Conservation (phyloP, 2,113 vertebrate genomes). For the Urocynchramus pylzowi region DNA sequence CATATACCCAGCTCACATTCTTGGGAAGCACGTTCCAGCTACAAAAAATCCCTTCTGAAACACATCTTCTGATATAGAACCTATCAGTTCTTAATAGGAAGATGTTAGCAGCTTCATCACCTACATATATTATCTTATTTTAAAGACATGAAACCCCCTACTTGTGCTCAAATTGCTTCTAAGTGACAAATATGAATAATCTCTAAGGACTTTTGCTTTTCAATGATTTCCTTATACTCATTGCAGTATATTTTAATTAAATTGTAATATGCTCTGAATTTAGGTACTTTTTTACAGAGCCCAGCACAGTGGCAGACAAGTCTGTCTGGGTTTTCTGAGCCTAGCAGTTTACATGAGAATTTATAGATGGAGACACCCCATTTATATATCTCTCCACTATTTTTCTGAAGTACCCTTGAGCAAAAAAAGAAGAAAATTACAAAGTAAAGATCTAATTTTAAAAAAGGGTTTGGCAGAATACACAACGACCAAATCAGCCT, state of each 20-base stretch:
- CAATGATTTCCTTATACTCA: not conserved
- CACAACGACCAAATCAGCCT: not conserved
- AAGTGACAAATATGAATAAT: not conserved
- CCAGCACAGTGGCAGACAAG: not conserved
- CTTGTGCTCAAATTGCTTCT: not conserved
- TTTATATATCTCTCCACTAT: not conserved
- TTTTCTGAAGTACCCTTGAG: not conserved
- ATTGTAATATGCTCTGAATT: not conserved
- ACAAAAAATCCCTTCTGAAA: not conserved
- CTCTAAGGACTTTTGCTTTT: not conserved
- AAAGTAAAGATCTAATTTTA: constrained; percentile 9
- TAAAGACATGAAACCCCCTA: not conserved
- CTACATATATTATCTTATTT: not conserved
- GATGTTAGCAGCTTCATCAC: not conserved
- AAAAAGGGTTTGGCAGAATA: not conserved
- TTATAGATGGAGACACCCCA: not conserved
- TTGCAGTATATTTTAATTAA: constrained; percentile 38
- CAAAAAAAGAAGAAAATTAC: not conserved
- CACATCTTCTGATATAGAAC: not conserved
- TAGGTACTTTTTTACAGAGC: not conserved
- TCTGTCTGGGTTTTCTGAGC: not conserved
- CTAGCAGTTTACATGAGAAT: not conserved
- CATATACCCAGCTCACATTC: not conserved
- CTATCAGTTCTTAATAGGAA: not conserved
- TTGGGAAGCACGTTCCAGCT: not conserved